Percentiles rank a stretch among this genome's conserved stretches.
Conservation (phyloP, 2,113 vertebrate species). For the Pelodiscus sinensis region DNA sequence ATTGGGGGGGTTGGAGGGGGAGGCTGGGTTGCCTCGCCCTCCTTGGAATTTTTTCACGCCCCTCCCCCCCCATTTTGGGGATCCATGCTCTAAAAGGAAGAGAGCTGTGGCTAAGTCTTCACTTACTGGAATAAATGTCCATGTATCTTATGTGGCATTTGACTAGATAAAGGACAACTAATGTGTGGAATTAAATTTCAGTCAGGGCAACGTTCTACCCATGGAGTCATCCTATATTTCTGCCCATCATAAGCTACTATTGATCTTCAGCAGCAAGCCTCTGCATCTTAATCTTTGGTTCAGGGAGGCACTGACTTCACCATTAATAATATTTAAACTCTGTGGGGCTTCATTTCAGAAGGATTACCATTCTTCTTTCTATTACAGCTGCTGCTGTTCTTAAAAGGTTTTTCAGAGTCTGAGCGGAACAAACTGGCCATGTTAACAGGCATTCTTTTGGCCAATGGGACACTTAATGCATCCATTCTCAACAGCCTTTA, state of each 20-base stretch:
- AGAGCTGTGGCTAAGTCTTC: not conserved
- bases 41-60: too few relatives aligned
- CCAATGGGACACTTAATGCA: slow-evolving; percentile 95
- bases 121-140: not conserved
- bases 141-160: not conserved
- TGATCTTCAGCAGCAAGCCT: not conserved
- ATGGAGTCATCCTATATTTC: not conserved
- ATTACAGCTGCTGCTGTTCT: slow-evolving; percentile 93
- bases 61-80: not conserved
- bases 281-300: not conserved
- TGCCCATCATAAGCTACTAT: not conserved
- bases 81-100: not conserved
- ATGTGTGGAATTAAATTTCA: not conserved
- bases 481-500: slow-evolving; percentile 97
- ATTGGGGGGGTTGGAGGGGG: too few relatives aligned
- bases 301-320: not conserved
- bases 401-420: slow-evolving; percentile 98
- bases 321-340: not conserved
- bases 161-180: not conserved
- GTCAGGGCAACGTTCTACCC: not conserved
- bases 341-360: not conserved
- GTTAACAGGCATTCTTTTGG: slow-evolving; percentile 96
- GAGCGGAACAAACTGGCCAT: slow-evolving; percentile 99
- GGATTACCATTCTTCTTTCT: not conserved
- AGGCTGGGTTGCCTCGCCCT: too few relatives aligned